phyloP scores from a whole-genome alignment of 2,113 vertebrate species.

The Heterochromis multidens region DNA sequence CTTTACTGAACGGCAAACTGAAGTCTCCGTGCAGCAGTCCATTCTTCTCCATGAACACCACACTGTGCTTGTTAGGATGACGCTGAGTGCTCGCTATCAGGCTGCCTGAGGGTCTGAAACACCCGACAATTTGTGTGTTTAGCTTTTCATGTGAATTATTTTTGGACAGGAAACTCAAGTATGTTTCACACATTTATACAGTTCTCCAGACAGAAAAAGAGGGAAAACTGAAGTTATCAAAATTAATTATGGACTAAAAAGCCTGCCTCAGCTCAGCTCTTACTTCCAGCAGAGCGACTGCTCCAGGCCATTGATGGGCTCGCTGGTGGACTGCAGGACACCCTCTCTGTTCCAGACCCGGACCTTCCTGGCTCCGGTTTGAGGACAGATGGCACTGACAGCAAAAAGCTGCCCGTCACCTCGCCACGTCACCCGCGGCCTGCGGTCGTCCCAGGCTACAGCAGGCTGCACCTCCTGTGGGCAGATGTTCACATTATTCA shows the following conservation, averaged over 20 bases:
- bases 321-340: constrained; percentile 91
- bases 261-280: constrained; percentile 34
- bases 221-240: background rate
- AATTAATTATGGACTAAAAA: background rate
- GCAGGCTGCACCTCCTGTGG: constrained; percentile 78
- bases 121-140: background rate
- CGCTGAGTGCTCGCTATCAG: constrained; percentile 88
- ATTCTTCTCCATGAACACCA: constrained; percentile 97
- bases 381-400: constrained; percentile 84
- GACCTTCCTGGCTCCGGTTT: constrained; percentile 78
- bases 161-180: too few relatives aligned
- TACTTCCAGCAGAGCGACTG: constrained; percentile 92
- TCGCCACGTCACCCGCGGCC: constrained; percentile 86
- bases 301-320: constrained; percentile 86
- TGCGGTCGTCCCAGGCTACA: constrained; percentile 85
- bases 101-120: constrained; percentile 87
- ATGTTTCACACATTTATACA: background rate
- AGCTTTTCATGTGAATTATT: too few relatives aligned
- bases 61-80: constrained; percentile 88
- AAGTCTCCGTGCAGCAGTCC: constrained; percentile 96
- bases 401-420: constrained; percentile 95
- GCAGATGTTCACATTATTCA: background rate
- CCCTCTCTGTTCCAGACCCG: constrained; percentile 79
- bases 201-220: background rate
- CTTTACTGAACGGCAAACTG: constrained; percentile 84